A percentile compares a stretch with the other conserved stretches of the same genome.
Evolutionary conservation across 1,140 invertebrate species (phyloP).

Genomic region (Bombus polaris): DNA sequence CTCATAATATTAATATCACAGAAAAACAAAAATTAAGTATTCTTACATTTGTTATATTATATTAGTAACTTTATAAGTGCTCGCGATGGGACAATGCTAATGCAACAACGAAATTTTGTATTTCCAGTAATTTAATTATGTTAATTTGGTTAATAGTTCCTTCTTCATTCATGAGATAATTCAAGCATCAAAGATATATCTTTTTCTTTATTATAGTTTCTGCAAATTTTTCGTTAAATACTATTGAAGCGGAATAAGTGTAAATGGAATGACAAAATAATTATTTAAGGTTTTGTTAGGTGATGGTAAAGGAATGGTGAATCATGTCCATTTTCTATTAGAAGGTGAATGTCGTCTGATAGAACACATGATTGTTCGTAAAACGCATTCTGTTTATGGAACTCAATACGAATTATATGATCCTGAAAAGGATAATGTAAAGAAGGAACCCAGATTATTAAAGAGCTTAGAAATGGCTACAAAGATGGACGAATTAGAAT

Average conservation of each 20-base stretch:
- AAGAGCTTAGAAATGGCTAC: background rate
- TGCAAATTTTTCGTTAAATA: background rate
- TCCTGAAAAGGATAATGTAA: constrained; percentile 50
- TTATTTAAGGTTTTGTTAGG: constrained; percentile 82
- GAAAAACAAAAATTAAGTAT: too few species aligned
- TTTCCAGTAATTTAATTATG: too few species aligned
- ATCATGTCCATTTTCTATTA: constrained; percentile 86
- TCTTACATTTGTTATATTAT: too few species aligned
- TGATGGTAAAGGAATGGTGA: constrained; percentile 84
- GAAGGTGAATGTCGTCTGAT: constrained; percentile 86
- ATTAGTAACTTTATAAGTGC: too few species aligned
- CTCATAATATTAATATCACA: too few species aligned
- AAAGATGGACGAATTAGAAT: background rate
- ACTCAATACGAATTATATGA: constrained; percentile 82
- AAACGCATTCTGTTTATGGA: constrained; percentile 72
- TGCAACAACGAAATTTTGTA: too few species aligned
- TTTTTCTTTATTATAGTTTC: too few species aligned
- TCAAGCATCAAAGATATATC: too few species aligned
- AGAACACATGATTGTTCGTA: constrained; percentile 83
- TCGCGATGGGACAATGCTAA: too few species aligned
- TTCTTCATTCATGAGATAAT: too few species aligned
- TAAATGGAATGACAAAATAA: constrained; percentile 44
- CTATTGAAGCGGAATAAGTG: background rate
- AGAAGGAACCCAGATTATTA: background rate
- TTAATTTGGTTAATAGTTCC: too few species aligned